Evolutionary conservation across 2,888 invertebrate species (phyloP), one percentile per base, ranked within the genome.

Genomic region (Hydroisotoma schaefferi): DNA sequence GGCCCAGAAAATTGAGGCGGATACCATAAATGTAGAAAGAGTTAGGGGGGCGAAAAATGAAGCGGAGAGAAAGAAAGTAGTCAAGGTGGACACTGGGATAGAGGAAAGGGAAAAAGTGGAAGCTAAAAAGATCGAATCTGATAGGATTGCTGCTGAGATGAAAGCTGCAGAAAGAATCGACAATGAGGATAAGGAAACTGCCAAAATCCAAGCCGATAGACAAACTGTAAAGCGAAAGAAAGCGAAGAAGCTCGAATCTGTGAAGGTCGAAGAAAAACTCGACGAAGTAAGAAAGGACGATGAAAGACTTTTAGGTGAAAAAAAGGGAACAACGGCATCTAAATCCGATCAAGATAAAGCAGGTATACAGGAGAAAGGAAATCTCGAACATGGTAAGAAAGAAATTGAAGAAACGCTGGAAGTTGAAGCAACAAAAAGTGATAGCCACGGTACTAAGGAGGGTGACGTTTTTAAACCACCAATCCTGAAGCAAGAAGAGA

Each of bases 201-300:
- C 38, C 27, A 20, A 49, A 18, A 15, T 27, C 1, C 40, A 22
- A 23, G n/a, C 46, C 12, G 43, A 37, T 15, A 26, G 37, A n/a
- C n/a, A 18, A 52, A 44, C 4, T 18, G 26, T 1, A 53, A 57
- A 15, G 52, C 12, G 1, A 25, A 52, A 25, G n/a, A 10, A 1
- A 18, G n/a, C 4, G 53, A 48, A 3, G n/a, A n/a, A n/a, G n/a
- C n/a, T n/a, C n/a, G n/a, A n/a, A n/a, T n/a, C n/a, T n/a, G n/a
- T n/a, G n/a, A n/a, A n/a, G n/a, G n/a, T n/a, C n/a, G n/a, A 58
- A 53, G 46, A 59, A 59, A 27, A 26, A 23, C 40, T 37, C 22
- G 20, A 28, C 20, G 22, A 55, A 44, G n/a, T 43, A 18, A 8
- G 12, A 44, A 18, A 44, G 20, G 18, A n/a, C n/a, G n/a, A n/a